These are phyloP conservation scores for Acipenser ruthenus DNA, from an alignment of 2,797 vertebrate species.

Conservation along the genomic window DNA sequence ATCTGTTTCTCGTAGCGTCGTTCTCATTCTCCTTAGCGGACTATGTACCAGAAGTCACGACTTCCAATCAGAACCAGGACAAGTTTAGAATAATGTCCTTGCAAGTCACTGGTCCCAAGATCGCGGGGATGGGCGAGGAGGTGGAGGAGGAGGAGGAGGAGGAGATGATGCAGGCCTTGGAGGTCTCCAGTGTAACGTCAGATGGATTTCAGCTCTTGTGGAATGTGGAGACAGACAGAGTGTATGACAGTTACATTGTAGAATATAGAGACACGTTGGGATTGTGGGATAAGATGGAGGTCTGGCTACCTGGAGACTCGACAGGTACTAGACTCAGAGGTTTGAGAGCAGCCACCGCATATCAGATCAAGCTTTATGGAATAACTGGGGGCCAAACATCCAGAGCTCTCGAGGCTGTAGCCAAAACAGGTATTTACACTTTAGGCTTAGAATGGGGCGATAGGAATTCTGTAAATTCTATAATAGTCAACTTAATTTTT, in stretches of 20 bases:
- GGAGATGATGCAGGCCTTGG: constrained; percentile 38
- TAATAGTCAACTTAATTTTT: constrained; percentile 27
- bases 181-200: constrained; percentile 36
- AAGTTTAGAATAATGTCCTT: constrained; percentile 47
- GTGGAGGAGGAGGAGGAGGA: constrained; percentile 28
- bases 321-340: constrained; percentile 40
- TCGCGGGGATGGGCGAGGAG: constrained; percentile 35
- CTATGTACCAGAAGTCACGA: constrained; percentile 41
- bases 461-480: background rate
- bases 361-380: constrained; percentile 55
- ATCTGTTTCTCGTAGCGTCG: constrained; percentile 48
- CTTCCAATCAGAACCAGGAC: constrained; percentile 22
- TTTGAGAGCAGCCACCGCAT: constrained; percentile 47
- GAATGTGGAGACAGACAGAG: constrained; percentile 30
- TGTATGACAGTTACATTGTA: constrained; percentile 45
- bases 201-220: constrained; percentile 51
- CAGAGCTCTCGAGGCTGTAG: constrained; percentile 47
- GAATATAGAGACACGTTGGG: constrained; percentile 43
- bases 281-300: constrained; percentile 33
- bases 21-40: constrained; percentile 59
- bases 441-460: background rate
- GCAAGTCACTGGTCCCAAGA: constrained; percentile 37
- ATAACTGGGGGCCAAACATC: constrained; percentile 46
- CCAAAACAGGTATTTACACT: constrained; percentile 56
- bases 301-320: constrained; percentile 43